Evolutionary conservation across 2,113 vertebrate species (phyloP), one percentile per base, ranked within the genome.

Genomic region (Pteropus alecto): DNA sequence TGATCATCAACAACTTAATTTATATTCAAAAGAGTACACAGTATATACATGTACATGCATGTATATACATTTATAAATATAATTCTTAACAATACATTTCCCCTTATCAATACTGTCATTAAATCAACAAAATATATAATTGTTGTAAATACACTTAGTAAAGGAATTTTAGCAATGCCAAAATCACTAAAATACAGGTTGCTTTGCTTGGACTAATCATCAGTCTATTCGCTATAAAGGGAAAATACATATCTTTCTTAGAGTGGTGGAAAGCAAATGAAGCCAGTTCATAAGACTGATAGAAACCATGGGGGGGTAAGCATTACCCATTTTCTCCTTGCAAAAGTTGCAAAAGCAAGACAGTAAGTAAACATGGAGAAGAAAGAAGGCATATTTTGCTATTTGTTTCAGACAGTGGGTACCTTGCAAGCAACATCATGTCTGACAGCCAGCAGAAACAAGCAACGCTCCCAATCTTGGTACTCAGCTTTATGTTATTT

Each of bases 251-350:
- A 79, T 97, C 46, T 93, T 86, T 94, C 92, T 38, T 94, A 96
- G 93, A 94, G 33, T 1, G 5, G 1, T 28, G 2, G 30, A 93
- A 97, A 97, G 93, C 88, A 48, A 85, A 97, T 93, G 70, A 88
- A 97, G 96, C 41, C 73, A 82, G 54, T 3, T 19, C 16, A 6
- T 0, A 7, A 5, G 7, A 56, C 74, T 89, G 81, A 96, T 2
- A 94, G 97, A 97, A 98, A 95, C 83, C 81, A 71, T 2, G 51
- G 63, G 1, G 1, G 14, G 24, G 60, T 93, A 87, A 86, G 70
- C n/a, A 84, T 84, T 91, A 97, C 63, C 18, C 68, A 96, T 97
- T 97, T 96, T 97, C 78, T 93, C 30, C 77, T 88, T n/a, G 58
- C 83, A 92, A 94, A 97, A 91, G 93, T 41, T 2, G 56, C 92